Evolutionary conservation across 2,113 vertebrate genomes (phyloP).

Genomic region (Mobula hypostoma): DNA sequence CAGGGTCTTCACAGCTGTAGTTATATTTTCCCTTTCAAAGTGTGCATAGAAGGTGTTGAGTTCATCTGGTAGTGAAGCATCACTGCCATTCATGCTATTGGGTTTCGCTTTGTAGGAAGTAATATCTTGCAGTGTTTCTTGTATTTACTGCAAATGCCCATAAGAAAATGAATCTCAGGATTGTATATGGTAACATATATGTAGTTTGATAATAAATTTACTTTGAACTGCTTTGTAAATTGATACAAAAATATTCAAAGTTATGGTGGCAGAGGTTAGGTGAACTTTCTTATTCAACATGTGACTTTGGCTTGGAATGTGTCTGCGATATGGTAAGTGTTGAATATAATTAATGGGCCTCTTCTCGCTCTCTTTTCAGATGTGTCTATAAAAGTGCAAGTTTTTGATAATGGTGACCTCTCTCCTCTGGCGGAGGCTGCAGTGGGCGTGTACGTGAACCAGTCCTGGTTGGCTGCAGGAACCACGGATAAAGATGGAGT

Average conservation of each 20-base stretch:
- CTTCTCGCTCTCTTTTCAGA: slow-evolving; percentile 54
- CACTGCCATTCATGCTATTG: no score
- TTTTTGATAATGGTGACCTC: slow-evolving; percentile 84
- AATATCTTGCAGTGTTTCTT: no score
- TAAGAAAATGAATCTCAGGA: no score
- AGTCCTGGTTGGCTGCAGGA: slow-evolving; percentile 65
- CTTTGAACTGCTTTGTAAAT: background rate
- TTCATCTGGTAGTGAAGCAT: no score
- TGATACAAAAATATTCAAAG: background rate
- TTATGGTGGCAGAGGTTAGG: background rate
- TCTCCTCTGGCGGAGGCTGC: slow-evolving; percentile 69
- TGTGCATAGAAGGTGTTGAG: no score
- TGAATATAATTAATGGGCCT: background rate
- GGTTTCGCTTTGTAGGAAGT: no score
- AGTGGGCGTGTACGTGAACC: slow-evolving; percentile 78
- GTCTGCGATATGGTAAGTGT: background rate
- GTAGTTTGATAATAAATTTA: no score
- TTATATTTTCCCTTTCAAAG: no score
- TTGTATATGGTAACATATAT: no score
- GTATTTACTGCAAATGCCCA: no score
- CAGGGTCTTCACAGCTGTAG: no score
- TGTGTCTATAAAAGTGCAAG: slow-evolving; percentile 88
- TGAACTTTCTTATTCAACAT: background rate
- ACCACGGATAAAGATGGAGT: slow-evolving; percentile 67
- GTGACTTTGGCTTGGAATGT: background rate